Conservation (phyloP, 2,797 vertebrate species). For the Myripristis jacobus region DNA sequence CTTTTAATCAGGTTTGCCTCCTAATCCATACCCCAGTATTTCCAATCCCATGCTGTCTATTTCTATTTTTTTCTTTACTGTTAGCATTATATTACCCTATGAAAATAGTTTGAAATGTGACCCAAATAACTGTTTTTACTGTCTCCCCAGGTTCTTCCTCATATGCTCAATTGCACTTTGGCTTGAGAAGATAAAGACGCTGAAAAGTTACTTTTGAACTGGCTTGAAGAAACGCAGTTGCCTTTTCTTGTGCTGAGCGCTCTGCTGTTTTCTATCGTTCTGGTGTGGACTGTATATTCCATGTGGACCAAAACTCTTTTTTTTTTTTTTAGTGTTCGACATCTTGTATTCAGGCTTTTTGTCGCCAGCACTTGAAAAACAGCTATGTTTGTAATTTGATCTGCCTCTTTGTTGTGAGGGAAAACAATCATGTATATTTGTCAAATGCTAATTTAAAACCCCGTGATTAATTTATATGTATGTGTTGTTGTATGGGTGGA, state of each 20-base stretch:
- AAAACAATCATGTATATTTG: slow-evolving; percentile 91
- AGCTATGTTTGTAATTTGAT: slow-evolving; percentile 88
- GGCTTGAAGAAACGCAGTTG: slow-evolving; percentile 86
- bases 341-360: slow-evolving; percentile 80
- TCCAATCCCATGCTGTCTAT: background rate
- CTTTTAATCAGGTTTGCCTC: too few species aligned
- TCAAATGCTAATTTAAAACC: slow-evolving; percentile 97
- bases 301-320: slow-evolving; percentile 91
- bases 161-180: slow-evolving; percentile 89
- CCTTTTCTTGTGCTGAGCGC: slow-evolving; percentile 86
- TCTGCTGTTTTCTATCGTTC: slow-evolving; percentile 86
- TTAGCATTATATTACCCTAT: too few species aligned
- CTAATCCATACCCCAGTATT: background rate
- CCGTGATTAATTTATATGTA: slow-evolving; percentile 95
- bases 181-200: slow-evolving; percentile 91
- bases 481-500: slow-evolving; percentile 90
- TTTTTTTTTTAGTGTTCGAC: slow-evolving; percentile 67
- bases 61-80: background rate
- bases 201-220: slow-evolving; percentile 64
- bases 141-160: slow-evolving; percentile 86
- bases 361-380: slow-evolving; percentile 85
- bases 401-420: slow-evolving; percentile 85
- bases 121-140: slow-evolving; percentile 16
- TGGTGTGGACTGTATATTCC: slow-evolving; percentile 78
- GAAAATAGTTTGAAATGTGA: background rate